A percentile compares a stretch with the other conserved stretches of the same genome.
Conservation (phyloP, 2,888 invertebrate genomes). For the Parapristionchus giblindavisi region DNA sequence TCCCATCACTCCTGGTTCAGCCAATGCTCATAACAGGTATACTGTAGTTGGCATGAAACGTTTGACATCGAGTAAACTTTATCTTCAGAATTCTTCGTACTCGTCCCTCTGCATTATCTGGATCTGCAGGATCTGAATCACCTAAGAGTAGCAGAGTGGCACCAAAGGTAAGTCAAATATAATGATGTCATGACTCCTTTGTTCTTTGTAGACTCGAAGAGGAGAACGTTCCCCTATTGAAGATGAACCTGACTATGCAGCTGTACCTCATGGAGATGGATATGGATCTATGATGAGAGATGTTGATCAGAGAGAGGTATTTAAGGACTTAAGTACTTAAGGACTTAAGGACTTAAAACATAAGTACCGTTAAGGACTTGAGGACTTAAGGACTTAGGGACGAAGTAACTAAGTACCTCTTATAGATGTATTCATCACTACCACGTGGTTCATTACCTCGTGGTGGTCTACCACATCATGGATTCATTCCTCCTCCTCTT, state of each 20-base stretch:
- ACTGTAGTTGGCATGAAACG: not conserved
- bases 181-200: too few relatives aligned
- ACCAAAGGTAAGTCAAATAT: too few relatives aligned
- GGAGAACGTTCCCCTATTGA: conserved; percentile 20
- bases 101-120: conserved; percentile 30
- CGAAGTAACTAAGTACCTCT: conserved; percentile 5
- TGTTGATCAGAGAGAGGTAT: conserved; percentile 6
- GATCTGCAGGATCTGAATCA: conserved; percentile 21
- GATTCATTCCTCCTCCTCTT: too few relatives aligned
- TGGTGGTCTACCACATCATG: conserved; percentile 16
- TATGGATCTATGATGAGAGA: conserved; percentile 23
- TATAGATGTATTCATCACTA: conserved; percentile 27
- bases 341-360: not conserved
- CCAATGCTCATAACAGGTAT: conserved; percentile 18
- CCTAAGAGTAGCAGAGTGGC: too few relatives aligned
- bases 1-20: conserved; percentile 34
- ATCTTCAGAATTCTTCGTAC: not conserved
- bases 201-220: not conserved
- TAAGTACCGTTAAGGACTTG: not conserved
- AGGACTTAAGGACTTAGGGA: not conserved
- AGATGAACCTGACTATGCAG: conserved; percentile 34
- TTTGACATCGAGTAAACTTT: not conserved
- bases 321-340: not conserved
- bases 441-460: conserved; percentile 28
- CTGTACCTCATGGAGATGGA: conserved; percentile 18